These are phyloP conservation scores for Hyla sarda DNA, from an alignment of 2,113 vertebrate genomes.

Conservation along the genomic window DNA sequence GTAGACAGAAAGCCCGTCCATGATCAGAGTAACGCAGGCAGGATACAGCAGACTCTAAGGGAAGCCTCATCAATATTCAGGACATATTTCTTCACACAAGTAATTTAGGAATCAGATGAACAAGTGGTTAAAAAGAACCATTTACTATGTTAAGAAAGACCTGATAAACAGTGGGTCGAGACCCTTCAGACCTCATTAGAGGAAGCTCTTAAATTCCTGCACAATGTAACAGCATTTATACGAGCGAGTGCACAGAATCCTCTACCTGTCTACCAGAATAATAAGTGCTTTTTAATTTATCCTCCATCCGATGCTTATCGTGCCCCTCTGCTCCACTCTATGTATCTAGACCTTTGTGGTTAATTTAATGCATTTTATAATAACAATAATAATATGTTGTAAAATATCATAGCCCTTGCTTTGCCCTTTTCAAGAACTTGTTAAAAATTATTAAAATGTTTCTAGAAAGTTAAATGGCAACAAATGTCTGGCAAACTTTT, in stretches of 20 bases:
- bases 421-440: no score
- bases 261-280: no score
- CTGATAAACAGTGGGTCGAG: neutral
- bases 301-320: neutral
- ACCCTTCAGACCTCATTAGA: slow-evolving; percentile 35
- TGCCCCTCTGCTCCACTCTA: neutral
- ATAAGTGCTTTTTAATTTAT: no score
- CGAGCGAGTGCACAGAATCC: neutral
- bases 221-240: neutral
- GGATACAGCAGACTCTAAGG: neutral
- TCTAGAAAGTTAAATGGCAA: no score
- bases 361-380: no score
- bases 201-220: neutral
- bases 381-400: no score
- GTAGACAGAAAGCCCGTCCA: neutral
- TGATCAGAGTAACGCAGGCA: no score
- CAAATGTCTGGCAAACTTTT: no score
- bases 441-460: no score
- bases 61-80: neutral
- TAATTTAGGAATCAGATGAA: no score
- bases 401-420: no score
- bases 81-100: neutral
- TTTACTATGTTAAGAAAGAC: neutral
- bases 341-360: no score
- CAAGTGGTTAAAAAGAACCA: neutral